Conservation (phyloP, 2,888 invertebrate genomes). For the Synanthedon tipuliformis region DNA sequence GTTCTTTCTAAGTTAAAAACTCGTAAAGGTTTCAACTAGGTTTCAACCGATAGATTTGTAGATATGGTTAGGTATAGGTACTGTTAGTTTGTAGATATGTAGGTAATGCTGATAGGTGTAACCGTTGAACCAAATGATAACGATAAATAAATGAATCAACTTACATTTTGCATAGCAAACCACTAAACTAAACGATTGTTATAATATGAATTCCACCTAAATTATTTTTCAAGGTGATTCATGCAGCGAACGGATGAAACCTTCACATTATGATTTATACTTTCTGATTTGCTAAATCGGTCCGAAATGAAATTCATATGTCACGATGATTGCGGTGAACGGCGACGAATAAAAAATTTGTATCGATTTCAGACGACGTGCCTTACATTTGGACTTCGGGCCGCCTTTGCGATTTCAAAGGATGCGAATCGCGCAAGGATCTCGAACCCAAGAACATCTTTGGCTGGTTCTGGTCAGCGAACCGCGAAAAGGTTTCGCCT, state of each 20-base stretch:
- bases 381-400: conserved; percentile 96
- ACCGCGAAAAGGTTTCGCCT: conserved; percentile 86
- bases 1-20: too few relatives aligned
- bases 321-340: conserved; percentile 4
- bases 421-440: conserved; percentile 87
- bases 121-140: too few relatives aligned
- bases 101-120: too few relatives aligned
- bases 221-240: not conserved
- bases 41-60: too few relatives aligned
- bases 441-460: conserved; percentile 86
- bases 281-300: conserved; percentile 11
- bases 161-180: not conserved
- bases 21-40: too few relatives aligned
- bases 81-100: too few relatives aligned
- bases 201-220: not conserved
- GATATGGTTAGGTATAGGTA: too few relatives aligned
- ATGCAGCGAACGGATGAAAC: conserved; percentile 11
- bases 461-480: conserved; percentile 95
- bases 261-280: conserved; percentile 14
- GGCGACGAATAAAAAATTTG: not conserved
- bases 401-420: conserved; percentile 92
- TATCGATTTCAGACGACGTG: conserved; percentile 75
- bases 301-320: conserved; percentile 6
- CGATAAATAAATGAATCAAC: too few relatives aligned
- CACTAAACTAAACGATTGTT: not conserved